Percentiles rank a stretch among this genome's conserved stretches.
Evolutionary conservation across 2,797 vertebrate species (phyloP).

Genomic region (Pagetopsis macropterus): DNA sequence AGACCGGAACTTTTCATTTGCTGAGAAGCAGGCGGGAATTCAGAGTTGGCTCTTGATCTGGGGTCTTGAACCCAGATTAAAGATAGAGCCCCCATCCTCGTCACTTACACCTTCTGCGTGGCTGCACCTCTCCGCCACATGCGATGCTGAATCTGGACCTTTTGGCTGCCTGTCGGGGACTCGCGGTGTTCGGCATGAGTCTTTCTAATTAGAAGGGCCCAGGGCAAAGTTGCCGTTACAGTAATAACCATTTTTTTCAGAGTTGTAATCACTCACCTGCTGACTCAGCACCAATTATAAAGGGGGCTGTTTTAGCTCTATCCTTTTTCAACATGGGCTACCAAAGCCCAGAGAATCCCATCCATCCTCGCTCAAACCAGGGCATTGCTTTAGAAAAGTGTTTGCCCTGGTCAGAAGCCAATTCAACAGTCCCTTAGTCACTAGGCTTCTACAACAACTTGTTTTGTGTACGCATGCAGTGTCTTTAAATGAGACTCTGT

Average conservation of each 20-base stretch:
- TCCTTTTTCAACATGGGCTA: conserved; percentile 7
- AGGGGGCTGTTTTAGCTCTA: conserved; percentile 30
- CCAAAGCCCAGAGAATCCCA: neutral
- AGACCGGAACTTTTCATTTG: conserved; percentile 23
- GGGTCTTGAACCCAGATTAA: conserved; percentile 34
- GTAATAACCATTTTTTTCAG: conserved; percentile 45
- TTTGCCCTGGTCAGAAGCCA: neutral
- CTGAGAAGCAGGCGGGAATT: conserved; percentile 23
- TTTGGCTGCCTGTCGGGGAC: conserved; percentile 17
- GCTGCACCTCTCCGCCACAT: neutral
- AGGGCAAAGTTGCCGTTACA: conserved; percentile 47
- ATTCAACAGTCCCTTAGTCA: neutral
- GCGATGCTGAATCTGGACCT: neutral
- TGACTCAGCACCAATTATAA: conserved; percentile 61
- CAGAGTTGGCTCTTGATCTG: conserved; percentile 1
- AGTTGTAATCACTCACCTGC: conserved; percentile 55
- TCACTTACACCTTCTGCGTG: conserved; percentile 1
- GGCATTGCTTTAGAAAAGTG: neutral
- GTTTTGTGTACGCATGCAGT: neutral
- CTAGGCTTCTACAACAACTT: neutral
- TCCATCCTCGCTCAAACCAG: neutral
- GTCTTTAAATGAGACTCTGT: neutral
- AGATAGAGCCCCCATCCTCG: conserved; percentile 8
- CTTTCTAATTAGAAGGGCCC: conserved; percentile 45
- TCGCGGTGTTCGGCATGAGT: conserved; percentile 30